These are phyloP conservation scores for Acestrorhynchus altus DNA, from an alignment of 2,797 vertebrate genomes.

Conservation along the genomic window DNA sequence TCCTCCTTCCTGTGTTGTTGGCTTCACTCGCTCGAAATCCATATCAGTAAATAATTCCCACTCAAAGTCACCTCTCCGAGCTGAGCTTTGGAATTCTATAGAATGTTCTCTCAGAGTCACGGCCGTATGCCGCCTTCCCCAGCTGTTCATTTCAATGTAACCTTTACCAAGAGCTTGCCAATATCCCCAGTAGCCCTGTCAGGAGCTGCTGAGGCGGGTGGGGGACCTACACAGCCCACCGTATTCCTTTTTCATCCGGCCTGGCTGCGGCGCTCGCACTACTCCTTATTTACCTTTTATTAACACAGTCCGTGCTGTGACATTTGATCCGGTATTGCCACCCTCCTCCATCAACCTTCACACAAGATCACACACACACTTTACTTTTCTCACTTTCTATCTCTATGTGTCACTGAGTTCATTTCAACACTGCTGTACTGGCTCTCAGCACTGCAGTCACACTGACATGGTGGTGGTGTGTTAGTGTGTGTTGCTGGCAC, in stretches of 20 bases:
- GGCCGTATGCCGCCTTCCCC: slow-evolving; percentile 23
- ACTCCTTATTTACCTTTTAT: slow-evolving; percentile 61
- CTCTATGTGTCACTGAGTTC: not conserved
- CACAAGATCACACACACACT: not conserved
- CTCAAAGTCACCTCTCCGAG: slow-evolving; percentile 43
- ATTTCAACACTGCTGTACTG: no score
- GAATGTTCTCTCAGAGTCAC: slow-evolving; percentile 23
- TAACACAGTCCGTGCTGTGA: slow-evolving; percentile 36
- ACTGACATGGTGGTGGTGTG: no score
- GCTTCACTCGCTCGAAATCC: slow-evolving; percentile 15
- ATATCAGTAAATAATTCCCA: slow-evolving; percentile 44
- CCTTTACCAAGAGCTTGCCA: slow-evolving; percentile 60
- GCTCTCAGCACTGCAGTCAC: no score
- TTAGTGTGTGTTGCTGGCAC: no score
- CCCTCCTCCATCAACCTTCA: not conserved
- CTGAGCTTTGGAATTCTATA: not conserved
- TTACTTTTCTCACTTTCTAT: not conserved
- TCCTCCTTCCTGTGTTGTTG: slow-evolving; percentile 1
- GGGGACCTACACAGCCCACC: slow-evolving; percentile 47
- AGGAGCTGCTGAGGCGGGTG: slow-evolving; percentile 27
- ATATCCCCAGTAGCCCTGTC: slow-evolving; percentile 48
- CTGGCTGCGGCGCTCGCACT: slow-evolving; percentile 13
- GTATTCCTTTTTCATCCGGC: slow-evolving; percentile 36
- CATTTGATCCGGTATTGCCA: slow-evolving; percentile 15
- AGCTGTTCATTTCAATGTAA: slow-evolving; percentile 63